Percentiles rank a stretch among this genome's conserved stretches.
phyloP scores from a whole-genome alignment of 2,113 vertebrate species.

The Acrocephalus arundinaceus region DNA sequence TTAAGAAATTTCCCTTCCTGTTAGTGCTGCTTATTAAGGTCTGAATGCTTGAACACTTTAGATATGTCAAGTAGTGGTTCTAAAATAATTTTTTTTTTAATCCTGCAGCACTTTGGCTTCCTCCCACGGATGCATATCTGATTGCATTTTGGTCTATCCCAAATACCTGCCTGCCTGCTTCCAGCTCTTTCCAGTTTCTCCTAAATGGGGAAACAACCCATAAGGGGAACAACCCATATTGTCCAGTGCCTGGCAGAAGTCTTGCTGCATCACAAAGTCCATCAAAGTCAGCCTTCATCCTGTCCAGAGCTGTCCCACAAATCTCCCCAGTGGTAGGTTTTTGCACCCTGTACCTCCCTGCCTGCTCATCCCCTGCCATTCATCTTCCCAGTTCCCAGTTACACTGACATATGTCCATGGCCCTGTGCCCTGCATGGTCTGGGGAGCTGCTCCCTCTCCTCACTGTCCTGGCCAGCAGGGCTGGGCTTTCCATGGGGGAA shows the following conservation, averaged over 20 bases:
- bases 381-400: background rate
- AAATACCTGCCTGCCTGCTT: background rate
- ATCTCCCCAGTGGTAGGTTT: background rate
- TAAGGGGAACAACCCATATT: background rate
- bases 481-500: background rate
- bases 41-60: background rate
- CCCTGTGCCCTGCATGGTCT: background rate
- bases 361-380: fast-evolving
- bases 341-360: background rate
- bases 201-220: background rate
- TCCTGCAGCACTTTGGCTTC: background rate
- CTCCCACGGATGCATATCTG: background rate
- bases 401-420: fast-evolving
- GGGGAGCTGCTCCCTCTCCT: no score
- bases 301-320: background rate
- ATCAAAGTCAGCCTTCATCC: background rate
- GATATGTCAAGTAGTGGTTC: background rate
- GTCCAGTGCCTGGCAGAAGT: background rate
- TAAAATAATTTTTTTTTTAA: background rate
- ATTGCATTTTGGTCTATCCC: background rate
- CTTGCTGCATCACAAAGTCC: background rate
- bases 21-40: background rate
- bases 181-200: background rate
- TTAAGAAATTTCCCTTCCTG: conserved; percentile 49
- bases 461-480: background rate